phyloP scores from a whole-genome alignment of 2,797 vertebrate genomes.

The Vespertilio murinus region DNA sequence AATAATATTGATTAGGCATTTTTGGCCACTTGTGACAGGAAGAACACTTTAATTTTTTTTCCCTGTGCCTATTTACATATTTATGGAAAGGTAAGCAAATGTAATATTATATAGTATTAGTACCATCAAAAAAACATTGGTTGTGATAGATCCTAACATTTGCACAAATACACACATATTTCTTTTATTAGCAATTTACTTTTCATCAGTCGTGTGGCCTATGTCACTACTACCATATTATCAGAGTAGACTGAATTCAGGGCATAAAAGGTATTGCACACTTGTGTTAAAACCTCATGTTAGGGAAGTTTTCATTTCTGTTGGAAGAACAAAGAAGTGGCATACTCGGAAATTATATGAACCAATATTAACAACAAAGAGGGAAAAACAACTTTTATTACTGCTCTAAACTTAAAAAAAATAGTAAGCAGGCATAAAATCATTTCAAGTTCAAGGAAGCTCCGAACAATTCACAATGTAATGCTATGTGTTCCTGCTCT shows the following conservation, averaged over 20 bases:
- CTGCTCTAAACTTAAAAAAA: slow-evolving; percentile 69
- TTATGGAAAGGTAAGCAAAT: slow-evolving; percentile 53
- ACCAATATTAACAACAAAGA: slow-evolving; percentile 66
- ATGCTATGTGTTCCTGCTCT: slow-evolving; percentile 58
- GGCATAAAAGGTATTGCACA: slow-evolving; percentile 58
- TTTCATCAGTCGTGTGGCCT: slow-evolving; percentile 39
- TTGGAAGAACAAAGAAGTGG: slow-evolving; percentile 62
- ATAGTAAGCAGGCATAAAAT: slow-evolving; percentile 20
- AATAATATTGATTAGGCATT: slow-evolving; percentile 62
- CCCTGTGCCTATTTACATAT: slow-evolving; percentile 31
- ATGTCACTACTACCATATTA: slow-evolving; percentile 42
- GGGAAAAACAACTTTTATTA: slow-evolving; percentile 68
- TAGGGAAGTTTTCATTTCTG: slow-evolving; percentile 65
- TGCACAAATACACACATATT: slow-evolving; percentile 50
- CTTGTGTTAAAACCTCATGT: background rate
- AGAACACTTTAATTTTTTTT: slow-evolving; percentile 51
- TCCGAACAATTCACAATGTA: slow-evolving; percentile 55
- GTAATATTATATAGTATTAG: slow-evolving; percentile 3
- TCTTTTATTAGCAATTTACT: slow-evolving; percentile 58
- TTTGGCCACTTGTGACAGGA: slow-evolving; percentile 48
- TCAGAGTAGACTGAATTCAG: slow-evolving; percentile 56
- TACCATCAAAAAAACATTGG: slow-evolving; percentile 19
- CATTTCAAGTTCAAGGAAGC: slow-evolving; percentile 52
- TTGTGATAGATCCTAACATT: background rate
- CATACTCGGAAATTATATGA: slow-evolving; percentile 59